Evolutionary conservation across 2,888 invertebrate genomes (phyloP), one percentile per base, ranked within the genome.

Genomic region (Scaptomyza tumidula): DNA sequence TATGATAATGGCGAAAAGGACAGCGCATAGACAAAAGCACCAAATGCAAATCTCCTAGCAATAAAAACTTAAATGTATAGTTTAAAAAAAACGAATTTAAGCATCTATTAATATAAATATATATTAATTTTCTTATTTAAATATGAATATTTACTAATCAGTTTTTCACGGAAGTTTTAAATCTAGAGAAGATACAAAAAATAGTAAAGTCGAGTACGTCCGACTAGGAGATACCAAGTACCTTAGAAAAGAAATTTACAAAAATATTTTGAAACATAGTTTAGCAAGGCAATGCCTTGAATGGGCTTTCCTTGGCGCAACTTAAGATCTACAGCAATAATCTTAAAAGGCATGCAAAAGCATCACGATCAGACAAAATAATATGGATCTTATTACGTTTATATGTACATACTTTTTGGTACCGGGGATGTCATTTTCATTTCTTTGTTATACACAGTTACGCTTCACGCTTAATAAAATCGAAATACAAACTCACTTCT

Each of bases 21-120:
- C 72, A 63, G 76, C 63, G 60, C 46, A 80, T 78, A 84, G 84
- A 77, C 82, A 84, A 78, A 80, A 82, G 80, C 85, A 84, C 80
- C 78, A 62, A 64, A 73, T 50, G 59, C 62, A 37, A 55, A 52
- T 33, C 29, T 49, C 39, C 35, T 29, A 9, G 11, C 31, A 50
- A 14, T 11, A 16, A 37, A 16, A 11, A 14, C 7, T 19, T 37
- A 7, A 48, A 14, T n/a, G 27, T 6, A 37, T n/a, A 37, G 13
- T 37, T 14, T 6, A 9, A n/a, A 6, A 14, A 27, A 49, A 35
- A 44, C 0, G 3, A 24, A 24, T 24, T 24, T 27, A 45, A 13
- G 24, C 9, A 49, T 35, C n/a, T 49, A 19, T 49, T 9, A 39
- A 5, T 14, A 11, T 13, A 37, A 33, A 27, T 6, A 29, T 35